Base-by-base conservation (phyloP, 1,140 invertebrate genomes). In the Bombus confusus region DNA sequence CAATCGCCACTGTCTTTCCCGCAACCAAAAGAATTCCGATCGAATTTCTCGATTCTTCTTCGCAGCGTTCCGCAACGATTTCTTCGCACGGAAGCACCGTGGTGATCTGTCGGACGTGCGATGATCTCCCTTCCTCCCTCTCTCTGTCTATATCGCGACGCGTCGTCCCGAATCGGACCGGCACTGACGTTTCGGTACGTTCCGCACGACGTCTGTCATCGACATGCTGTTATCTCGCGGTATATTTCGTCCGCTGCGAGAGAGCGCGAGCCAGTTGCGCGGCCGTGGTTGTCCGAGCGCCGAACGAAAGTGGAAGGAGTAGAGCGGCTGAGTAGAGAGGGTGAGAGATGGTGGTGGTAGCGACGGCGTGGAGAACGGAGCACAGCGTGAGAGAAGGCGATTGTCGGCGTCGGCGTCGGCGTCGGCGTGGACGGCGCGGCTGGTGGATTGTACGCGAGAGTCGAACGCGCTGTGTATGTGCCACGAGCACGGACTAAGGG, bases 171-270 rank as follows among this genome's bases (percentile, higher is more conserved):
- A 8, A 47, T 2, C 68, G 59, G 74, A 57, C 64, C 80, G 59
- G 62, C 39, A 81, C 47, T 34, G 64, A 75, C 62, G 77, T 84
- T 75, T 81, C 77, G 62, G 8, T 31, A 71, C 69, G 88, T 87
- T 62, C 85, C 66, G 77, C 84, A 22, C 68, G 78, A 77, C 83
- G 74, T 57, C 87, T 91, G 92, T 89, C 91, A 91, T 90, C 85
- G 88, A 74, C 85, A 91, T 90, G 86, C 90, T 92, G 91, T 91
- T 89, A 83, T 88, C 87, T 76, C 86, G 74, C 5, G 47, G 28
- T 84, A 69, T 59, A 68, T 62, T 73, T 41, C 57, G 34, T 68
- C 41, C 22, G 13, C n/a, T 41, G 77, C 41, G 62, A 37, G 28
- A 52, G 47, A 52, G 47, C 47, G 47, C 47, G 47, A 52, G 47